A percentile compares a stretch with the other conserved stretches of the same genome.
phyloP scores from a whole-genome alignment of 2,797 vertebrate genomes.

The Salmo trutta region DNA sequence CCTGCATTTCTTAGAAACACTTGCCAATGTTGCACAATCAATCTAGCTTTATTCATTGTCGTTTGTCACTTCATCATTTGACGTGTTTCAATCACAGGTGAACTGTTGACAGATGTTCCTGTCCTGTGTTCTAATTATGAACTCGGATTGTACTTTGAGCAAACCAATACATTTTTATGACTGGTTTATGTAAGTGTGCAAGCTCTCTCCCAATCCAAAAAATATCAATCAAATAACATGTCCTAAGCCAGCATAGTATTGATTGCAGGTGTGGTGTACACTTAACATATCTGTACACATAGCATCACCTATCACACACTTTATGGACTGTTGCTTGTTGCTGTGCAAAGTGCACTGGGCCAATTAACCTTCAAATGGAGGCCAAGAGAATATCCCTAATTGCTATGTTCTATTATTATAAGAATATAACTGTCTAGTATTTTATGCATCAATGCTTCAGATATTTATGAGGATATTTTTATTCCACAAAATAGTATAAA shows the following conservation, averaged over 20 bases:
- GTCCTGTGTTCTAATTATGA: neutral
- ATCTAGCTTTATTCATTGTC: neutral
- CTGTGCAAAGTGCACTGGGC: conserved; percentile 7
- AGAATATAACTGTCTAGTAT: neutral
- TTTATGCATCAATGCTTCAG: neutral
- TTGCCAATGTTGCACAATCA: neutral
- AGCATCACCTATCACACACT: neutral
- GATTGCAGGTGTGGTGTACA: conserved; percentile 1
- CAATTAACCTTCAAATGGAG: neutral
- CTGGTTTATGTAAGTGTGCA: conserved; percentile 6
- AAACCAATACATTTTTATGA: conserved; percentile 2
- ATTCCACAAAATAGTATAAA: neutral
- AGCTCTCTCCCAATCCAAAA: neutral
- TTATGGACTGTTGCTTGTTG: neutral
- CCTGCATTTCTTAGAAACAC: neutral
- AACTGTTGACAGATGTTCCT: neutral
- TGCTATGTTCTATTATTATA: neutral
- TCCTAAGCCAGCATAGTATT: neutral
- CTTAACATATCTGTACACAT: neutral
- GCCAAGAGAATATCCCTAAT: neutral
- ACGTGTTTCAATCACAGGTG: neutral
- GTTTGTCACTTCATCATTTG: neutral
- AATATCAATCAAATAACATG: neutral
- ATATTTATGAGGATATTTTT: neutral
- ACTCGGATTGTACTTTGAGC: conserved; percentile 2